Evolutionary conservation across 2,888 invertebrate genomes (phyloP), one percentile per base, ranked within the genome.

Genomic region (Tromatobia lineatoria): DNA sequence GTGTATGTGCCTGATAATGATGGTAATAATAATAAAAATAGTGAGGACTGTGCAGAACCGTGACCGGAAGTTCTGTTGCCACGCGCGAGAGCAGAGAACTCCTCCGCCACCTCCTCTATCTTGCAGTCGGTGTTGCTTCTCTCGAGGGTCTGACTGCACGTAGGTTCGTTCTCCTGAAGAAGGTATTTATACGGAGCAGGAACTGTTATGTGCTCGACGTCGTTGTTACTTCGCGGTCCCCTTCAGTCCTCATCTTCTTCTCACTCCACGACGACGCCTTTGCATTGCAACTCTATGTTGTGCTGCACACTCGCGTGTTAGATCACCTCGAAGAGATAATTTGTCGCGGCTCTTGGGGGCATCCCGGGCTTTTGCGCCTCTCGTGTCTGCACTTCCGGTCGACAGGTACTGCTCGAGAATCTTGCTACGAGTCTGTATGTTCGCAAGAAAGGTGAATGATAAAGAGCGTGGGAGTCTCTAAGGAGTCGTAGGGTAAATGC

Each of bases 361-460:
- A 64, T 42, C 34, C 50, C 18, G 29, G 34, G 54, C 52, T 70
- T 47, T 76, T 80, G 77, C 78, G 52, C 81, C 74, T 81, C 57
- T 78, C 66, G 70, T 77, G 81, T 78, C 64, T 75, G 71, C 78
- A 67, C 85, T 85, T 85, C 85, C 85, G 85, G 85, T 73, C 75
- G 78, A 25, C 82, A 76, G 81, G 78, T 81, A 81, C 57, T 75
- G 50, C 83, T 73, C 80, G 59, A 69, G 52, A 42, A 59, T 13
- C 29, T n/a, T 64, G 54, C 23, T 2, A 23, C 7, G n/a, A 1
- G n/a, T 45, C 25, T n/a, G 45, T 25, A 29, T 47, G 79, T 38
- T 38, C 75, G 67, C 59, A 57, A 59, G 64, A 52, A 67, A 69
- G 80, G 73, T 47, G 69, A 80, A 74, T 57, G 77, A 84, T 84